Evolutionary conservation across 2,113 vertebrate genomes (phyloP).

Genomic region (Prunella fulvescens): DNA sequence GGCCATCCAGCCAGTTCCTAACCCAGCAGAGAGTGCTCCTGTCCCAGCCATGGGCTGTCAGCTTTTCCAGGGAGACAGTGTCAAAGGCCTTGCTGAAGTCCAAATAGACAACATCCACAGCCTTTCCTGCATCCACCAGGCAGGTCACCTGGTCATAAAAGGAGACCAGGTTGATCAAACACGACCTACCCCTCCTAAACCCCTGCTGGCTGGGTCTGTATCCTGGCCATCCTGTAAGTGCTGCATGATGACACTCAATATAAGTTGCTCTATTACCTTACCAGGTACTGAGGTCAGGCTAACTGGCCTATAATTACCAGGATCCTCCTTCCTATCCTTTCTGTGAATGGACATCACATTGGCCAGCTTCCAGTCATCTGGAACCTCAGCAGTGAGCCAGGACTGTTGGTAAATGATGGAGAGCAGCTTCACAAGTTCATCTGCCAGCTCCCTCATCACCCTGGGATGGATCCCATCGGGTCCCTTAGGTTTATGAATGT

Average conservation of each 20-base stretch:
- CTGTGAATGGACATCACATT: neutral
- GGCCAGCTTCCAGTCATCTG: neutral
- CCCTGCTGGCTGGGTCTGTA: neutral
- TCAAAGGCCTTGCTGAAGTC: neutral
- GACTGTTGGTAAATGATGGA: neutral
- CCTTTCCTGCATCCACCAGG: neutral
- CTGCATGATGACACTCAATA: fast-evolving
- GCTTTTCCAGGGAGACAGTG: neutral
- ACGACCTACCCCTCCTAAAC: neutral
- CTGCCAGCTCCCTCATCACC: neutral
- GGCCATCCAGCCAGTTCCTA: neutral
- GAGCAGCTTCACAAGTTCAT: fast-evolving
- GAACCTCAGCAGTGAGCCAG: neutral
- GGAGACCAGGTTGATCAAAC: neutral
- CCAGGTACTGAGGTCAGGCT: neutral
- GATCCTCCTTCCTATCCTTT: neutral
- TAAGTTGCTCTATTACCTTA: neutral
- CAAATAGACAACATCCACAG: neutral
- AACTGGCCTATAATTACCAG: neutral
- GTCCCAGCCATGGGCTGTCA: neutral
- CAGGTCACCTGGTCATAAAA: neutral
- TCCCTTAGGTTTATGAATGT: neutral
- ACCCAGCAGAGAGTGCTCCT: neutral
- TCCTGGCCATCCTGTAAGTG: neutral
- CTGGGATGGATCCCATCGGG: neutral